Conservation (phyloP, 2,797 vertebrate genomes). For the Diplodus sargus region DNA sequence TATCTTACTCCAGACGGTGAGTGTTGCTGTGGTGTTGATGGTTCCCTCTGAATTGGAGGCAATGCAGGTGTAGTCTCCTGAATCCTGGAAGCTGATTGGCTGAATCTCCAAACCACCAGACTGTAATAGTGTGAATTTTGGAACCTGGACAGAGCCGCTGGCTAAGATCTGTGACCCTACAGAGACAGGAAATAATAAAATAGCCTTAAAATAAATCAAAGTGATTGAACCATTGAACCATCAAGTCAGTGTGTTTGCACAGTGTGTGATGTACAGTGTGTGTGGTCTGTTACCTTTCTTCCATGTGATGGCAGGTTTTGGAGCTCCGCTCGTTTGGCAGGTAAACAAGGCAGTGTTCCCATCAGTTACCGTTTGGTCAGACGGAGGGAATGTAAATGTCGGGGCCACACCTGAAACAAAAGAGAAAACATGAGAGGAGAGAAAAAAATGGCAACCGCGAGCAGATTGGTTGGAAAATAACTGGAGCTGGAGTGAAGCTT, state of each 20-base stretch:
- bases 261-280: slow-evolving; percentile 19
- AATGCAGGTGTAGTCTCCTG: slow-evolving; percentile 91
- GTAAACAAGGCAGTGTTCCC: slow-evolving; percentile 87
- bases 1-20: slow-evolving; percentile 95
- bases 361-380: slow-evolving; percentile 91
- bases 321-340: slow-evolving; percentile 93
- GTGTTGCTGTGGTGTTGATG: slow-evolving; percentile 85
- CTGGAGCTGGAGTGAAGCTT: not conserved
- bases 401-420: slow-evolving; percentile 88
- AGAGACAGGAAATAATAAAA: slow-evolving; percentile 53
- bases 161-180: slow-evolving; percentile 90
- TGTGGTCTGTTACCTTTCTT: slow-evolving; percentile 86
- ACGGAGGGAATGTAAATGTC: slow-evolving; percentile 82
- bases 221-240: slow-evolving; percentile 30
- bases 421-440: slow-evolving; percentile 5
- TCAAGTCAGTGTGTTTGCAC: slow-evolving; percentile 25
- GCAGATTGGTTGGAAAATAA: slow-evolving; percentile 2
- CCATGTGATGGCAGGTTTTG: slow-evolving; percentile 93
- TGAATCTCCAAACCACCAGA: slow-evolving; percentile 92
- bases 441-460: not conserved
- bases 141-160: slow-evolving; percentile 91
- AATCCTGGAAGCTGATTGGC: slow-evolving; percentile 89
- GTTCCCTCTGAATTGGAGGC: slow-evolving; percentile 88
- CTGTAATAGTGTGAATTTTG: slow-evolving; percentile 91
- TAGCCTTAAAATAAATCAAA: slow-evolving; percentile 34